Evolutionary conservation across 2,888 invertebrate species (phyloP), one percentile per base, ranked within the genome.

Genomic region (Dione vanillae): DNA sequence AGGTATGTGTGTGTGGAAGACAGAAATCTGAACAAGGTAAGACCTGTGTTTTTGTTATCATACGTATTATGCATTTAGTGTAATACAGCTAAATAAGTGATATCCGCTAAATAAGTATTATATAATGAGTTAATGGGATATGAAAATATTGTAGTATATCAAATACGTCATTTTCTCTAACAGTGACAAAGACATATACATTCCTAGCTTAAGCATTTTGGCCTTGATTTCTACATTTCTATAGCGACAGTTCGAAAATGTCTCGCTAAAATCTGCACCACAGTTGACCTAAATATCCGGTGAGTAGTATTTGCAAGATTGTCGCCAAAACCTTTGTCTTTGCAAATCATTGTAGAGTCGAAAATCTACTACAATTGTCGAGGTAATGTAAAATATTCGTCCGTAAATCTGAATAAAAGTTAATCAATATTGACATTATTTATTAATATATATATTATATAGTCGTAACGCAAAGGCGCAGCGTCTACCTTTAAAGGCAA

Each of bases 201-300:
- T 45, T 45, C 45, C 27, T n/a, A 35, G 7, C 20, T 16, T 16
- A 14, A 16, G 9, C 10, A 47, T 37, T 58, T 35, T 40, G 52
- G 19, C 65, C 65, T 56, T 59, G 49, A 61, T 59, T 41, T 40
- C 41, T 7, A 40, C 20, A 59, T 59, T 67, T 59, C 66, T 56
- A 37, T 64, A 45, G 40, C 47, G 49, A 51, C 35, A 59, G 59
- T 59, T 27, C 40, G 27, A 14, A 64, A 56, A 66, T 51, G 59
- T 58, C 43, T 43, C 45, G 37, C 54, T 69, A 47, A 69, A 54
- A 62, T 54, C 68, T 54, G 20, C 62, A 54, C 37, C 37, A 45
- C 14, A 54, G 68, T 62, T 62, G 68, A 68, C 68, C 68, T 45
- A 68, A 68, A 68, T 68, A 68, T 45, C 52, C 62, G 68, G 20